phyloP scores from a whole-genome alignment of 1,140 invertebrate genomes.

The Pseudobourletiella spinata region DNA sequence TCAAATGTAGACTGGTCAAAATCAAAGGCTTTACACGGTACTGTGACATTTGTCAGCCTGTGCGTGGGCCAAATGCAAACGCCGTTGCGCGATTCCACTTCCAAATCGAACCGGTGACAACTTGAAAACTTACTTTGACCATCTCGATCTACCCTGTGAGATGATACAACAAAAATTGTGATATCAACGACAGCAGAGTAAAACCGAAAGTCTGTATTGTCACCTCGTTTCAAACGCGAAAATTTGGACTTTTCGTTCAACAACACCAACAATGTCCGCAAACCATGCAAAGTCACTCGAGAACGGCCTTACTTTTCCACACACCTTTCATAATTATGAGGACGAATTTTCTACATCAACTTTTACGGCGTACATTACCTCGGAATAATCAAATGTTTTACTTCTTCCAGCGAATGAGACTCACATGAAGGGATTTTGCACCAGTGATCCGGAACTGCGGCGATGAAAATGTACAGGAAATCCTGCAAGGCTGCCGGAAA shows the following conservation, averaged over 20 bases:
- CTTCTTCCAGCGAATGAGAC: not conserved
- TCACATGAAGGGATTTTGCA: not conserved
- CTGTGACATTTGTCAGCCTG: not conserved
- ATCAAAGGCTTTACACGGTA: not conserved
- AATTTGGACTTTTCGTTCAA: too few species aligned
- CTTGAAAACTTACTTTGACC: too few species aligned
- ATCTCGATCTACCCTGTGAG: too few species aligned
- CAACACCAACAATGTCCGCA: not conserved
- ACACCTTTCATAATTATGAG: too few species aligned
- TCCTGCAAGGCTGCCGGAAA: not conserved
- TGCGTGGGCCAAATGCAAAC: too few species aligned
- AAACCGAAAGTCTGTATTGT: too few species aligned
- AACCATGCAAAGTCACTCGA: not conserved
- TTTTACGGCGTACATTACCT: not conserved
- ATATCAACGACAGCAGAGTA: conserved; percentile 12
- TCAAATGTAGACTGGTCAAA: not conserved
- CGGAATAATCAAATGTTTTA: not conserved
- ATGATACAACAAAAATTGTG: not conserved
- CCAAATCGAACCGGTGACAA: too few species aligned
- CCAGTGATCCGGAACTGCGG: not conserved
- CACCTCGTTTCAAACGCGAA: too few species aligned
- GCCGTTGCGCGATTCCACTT: not conserved
- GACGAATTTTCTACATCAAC: not conserved
- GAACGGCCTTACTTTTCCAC: too few species aligned
- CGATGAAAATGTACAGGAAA: not conserved